Evolutionary conservation across 2,113 vertebrate species (phyloP).

Genomic region (Danio rerio): GRCz12tu NC_133191.1:25931001-25931500

Average conservation of each 20-base stretch:
- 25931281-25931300: slow-evolving; percentile 70
- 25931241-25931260: slow-evolving; percentile 98
- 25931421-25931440: no score
- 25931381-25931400: neutral
- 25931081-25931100: neutral
- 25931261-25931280: slow-evolving; percentile 96
- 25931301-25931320: no score
- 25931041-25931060: neutral
- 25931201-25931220: slow-evolving; percentile 96
- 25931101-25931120: neutral
- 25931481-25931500: no score
- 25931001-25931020: neutral
- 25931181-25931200: slow-evolving; percentile 91
- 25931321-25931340: neutral
- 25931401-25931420: neutral
- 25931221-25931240: slow-evolving; percentile 96
- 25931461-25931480: no score
- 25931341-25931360: neutral
- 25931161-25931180: slow-evolving; percentile 95
- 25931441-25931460: no score
- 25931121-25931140: slow-evolving; percentile 56
- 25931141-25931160: slow-evolving; percentile 97
- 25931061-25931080: neutral
- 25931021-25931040: slow-evolving; percentile 2
- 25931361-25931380: neutral